Percentiles rank a stretch among this genome's conserved stretches.
phyloP scores from a whole-genome alignment of 2,113 vertebrate species.

The Xyrauchen texanus region DNA sequence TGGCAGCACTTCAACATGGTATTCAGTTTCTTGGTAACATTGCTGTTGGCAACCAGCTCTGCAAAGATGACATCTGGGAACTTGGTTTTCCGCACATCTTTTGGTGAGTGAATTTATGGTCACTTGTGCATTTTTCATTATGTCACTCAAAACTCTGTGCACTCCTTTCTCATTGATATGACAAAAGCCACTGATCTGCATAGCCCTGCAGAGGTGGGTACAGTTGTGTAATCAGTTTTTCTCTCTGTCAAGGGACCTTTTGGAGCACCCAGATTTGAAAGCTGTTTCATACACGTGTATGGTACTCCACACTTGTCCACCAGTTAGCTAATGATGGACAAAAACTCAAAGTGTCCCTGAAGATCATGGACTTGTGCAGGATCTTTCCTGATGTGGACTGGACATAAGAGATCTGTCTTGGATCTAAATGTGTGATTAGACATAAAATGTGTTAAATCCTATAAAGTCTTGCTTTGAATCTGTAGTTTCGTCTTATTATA shows the following conservation, averaged over 20 bases:
- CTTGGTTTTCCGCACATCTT: constrained; percentile 68
- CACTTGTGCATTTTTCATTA: constrained; percentile 37
- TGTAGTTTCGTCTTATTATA: too few relatives aligned
- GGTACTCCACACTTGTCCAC: constrained; percentile 88
- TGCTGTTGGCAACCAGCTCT: constrained; percentile 85
- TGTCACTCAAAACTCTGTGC: constrained; percentile 23
- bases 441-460: not conserved
- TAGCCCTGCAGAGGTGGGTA: too few relatives aligned
- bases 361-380: constrained; percentile 79
- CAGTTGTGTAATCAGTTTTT: not conserved
- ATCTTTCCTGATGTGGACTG: constrained; percentile 85
- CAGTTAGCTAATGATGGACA: constrained; percentile 71
- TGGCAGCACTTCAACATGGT: constrained; percentile 86
- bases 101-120: constrained; percentile 66
- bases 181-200: not conserved
- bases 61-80: constrained; percentile 84
- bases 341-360: constrained; percentile 73
- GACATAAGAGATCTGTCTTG: constrained; percentile 72
- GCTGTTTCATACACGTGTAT: constrained; percentile 82
- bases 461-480: not conserved
- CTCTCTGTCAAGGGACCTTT: constrained; percentile 71
- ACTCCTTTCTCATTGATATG: constrained; percentile 1
- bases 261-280: constrained; percentile 81
- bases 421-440: too few relatives aligned
- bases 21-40: constrained; percentile 95